Evolutionary conservation across 2,113 vertebrate species (phyloP).

Genomic region (Eptatretus burgeri): DNA sequence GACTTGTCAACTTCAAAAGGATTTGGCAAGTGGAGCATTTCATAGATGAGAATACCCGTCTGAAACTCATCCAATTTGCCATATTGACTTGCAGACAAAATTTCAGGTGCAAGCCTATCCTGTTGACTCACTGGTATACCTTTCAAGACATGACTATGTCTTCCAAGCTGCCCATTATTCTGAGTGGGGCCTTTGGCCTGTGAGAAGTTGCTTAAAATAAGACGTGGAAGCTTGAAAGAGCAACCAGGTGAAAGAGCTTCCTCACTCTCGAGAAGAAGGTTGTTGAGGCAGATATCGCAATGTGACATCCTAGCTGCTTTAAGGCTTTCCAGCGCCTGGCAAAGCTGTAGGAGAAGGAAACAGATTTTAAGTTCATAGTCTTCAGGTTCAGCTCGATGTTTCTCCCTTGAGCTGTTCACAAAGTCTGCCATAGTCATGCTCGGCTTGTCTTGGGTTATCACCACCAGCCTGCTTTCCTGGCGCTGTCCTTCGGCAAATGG

Average conservation of each 20-base stretch:
- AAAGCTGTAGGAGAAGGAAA: conserved; percentile 30
- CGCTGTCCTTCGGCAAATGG: no score
- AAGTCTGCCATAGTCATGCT: conserved; percentile 25
- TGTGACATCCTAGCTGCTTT: conserved; percentile 10
- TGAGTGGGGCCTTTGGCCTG: conserved; percentile 1
- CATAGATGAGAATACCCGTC: conserved; percentile 19
- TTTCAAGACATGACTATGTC: no score
- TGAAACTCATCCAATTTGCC: conserved; percentile 15
- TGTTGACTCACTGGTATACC: neutral
- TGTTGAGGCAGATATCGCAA: conserved; percentile 15
- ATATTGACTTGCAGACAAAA: rapidly evolving
- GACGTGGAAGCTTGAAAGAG: conserved; percentile 15
- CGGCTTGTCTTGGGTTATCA: conserved; percentile 21
- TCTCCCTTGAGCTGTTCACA: conserved; percentile 10
- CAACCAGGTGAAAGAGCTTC: conserved; percentile 12
- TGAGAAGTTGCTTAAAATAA: conserved; percentile 18
- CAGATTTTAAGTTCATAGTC: conserved; percentile 20
- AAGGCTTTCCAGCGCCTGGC: conserved; percentile 22
- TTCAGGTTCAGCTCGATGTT: conserved; percentile 13
- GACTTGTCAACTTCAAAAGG: conserved; percentile 8
- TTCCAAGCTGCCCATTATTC: no score
- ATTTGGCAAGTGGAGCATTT: conserved; percentile 16
- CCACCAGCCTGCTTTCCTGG: conserved; percentile 9
- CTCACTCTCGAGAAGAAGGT: conserved; percentile 18
- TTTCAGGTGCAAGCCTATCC: neutral